Base-by-base conservation (phyloP, 2,797 vertebrate species). In the Rhincodon typus region DNA sequence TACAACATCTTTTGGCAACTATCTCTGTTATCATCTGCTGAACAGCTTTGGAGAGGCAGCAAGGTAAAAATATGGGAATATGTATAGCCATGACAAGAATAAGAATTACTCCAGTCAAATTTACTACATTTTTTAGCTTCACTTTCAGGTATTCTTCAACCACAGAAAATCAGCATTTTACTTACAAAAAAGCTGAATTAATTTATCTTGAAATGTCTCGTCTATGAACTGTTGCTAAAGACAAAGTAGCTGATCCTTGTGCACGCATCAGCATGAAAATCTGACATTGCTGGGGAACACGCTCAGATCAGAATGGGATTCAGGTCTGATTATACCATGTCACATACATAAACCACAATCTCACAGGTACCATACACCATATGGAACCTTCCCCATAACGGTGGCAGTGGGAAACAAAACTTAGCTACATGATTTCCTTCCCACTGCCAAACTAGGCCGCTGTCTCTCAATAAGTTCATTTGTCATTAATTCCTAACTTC, bases 1-100 rank as follows among this genome's bases (percentile, higher is more conserved):
- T 74, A 34, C 69, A 74, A 94, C 94, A 94, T 94, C 69, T 94
- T 69, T 94, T 72, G 69, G 69, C 69, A 74, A 53, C 27, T 27
- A 30, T 74, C 38, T 72, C 94, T 50, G 46, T 50, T 50, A 74
- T 74, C 69, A 94, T 94, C 94, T 94, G 94, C 15, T 70, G 67
- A 94, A 46, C 94, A 74, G 94, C 94, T 94, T 72, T 70, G 66
- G 42, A 72, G 15, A 94, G 72, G 25, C 38, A 94, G 69, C 25
- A 74, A 74, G 94, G 94, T 70, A 50, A 74, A 42, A 94, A 62
- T 62, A 62, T 62, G 57, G 15, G 94, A 15, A 46, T 74, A 74
- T 50, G 25, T 6, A 74, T 27, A 94, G 23, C 67, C 93, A 94
- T 94, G 46, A 74, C 27, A 27, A 72, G 13, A 30, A 74, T 30